Evolutionary conservation across 2,797 vertebrate species (phyloP), one percentile per base, ranked within the genome.

Genomic region (Petrocephalus sullivani): DNA sequence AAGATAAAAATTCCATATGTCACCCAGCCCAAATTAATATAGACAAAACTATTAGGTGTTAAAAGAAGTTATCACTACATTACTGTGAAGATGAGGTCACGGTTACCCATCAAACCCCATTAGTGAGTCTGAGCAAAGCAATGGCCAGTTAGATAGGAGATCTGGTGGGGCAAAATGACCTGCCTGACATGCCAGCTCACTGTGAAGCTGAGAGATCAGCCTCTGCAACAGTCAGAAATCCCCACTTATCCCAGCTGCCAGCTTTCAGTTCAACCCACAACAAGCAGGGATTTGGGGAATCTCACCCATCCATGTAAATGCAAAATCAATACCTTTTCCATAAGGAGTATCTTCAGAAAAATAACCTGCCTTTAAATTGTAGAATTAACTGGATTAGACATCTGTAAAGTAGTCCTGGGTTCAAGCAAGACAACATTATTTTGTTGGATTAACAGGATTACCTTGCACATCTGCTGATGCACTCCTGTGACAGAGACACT

Each of bases 381-480:
- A 58, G 53, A 85, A 85, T 85, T 85, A 85, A 85, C 54, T 57
- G 83, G 83, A 85, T 85, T 85, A 85, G 21, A 85, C 21, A 14
- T 58, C 23, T 16, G 83, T 85, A 85, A 58, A 54, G 81, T 28
- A 84, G 19, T 49, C 51, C 49, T 12, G n/a, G 21, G 28, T 85
- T 85, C 28, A 86, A 60, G 57, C 57, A 86, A 86, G 57, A 16
- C 41, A 14, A 33, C 12, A 88, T 51, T 37, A 87, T 86, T 91
- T 90, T 91, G 41, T 88, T 53, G 88, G 87, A 87, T 91, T 90
- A 92, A 92, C 90, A 90, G 88, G 89, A 92, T 92, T 91, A 91
- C 75, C 78, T 85, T 71, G 53, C 49, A 90, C 54, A 71, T 90
- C 58, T 75, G 88, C 81, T 41, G 88, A 89, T 86, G 56, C 61